Evolutionary conservation across 2,113 vertebrate species (phyloP).

Genomic region (Rhynchomys soricoides): DNA sequence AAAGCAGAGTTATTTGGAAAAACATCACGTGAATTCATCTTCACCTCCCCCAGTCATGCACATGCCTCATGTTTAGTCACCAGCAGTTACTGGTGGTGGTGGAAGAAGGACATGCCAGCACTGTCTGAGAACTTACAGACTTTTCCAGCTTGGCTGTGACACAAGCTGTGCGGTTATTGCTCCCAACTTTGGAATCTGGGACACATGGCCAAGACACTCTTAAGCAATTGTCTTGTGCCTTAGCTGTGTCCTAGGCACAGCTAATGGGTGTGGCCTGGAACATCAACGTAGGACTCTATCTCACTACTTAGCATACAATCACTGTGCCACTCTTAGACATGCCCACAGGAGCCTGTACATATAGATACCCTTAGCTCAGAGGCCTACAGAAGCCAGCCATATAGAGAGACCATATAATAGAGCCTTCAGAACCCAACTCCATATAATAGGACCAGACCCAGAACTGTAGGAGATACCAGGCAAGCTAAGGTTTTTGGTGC

Average conservation of each 20-base stretch:
- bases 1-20: background rate
- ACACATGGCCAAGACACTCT: slow-evolving; percentile 3
- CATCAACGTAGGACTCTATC: background rate
- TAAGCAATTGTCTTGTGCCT: background rate
- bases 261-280: background rate
- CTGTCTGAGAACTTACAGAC: rapidly evolving
- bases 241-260: background rate
- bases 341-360: background rate
- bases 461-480: too few species aligned
- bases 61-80: background rate
- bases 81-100: background rate
- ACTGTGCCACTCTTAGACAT: background rate
- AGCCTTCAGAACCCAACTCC: too few species aligned
- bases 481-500: background rate
- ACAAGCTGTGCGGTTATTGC: background rate
- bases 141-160: background rate
- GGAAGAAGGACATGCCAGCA: rapidly evolving
- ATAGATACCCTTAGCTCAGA: background rate
- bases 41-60: rapidly evolving
- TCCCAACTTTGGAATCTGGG: background rate
- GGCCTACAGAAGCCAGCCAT: background rate
- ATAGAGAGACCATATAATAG: too few species aligned
- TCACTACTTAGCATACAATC: background rate
- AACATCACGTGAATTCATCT: background rate
- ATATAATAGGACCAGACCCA: background rate